These are phyloP conservation scores for Chloebia gouldiae DNA, from an alignment of 2,113 vertebrate genomes.

Conservation along the genomic window DNA sequence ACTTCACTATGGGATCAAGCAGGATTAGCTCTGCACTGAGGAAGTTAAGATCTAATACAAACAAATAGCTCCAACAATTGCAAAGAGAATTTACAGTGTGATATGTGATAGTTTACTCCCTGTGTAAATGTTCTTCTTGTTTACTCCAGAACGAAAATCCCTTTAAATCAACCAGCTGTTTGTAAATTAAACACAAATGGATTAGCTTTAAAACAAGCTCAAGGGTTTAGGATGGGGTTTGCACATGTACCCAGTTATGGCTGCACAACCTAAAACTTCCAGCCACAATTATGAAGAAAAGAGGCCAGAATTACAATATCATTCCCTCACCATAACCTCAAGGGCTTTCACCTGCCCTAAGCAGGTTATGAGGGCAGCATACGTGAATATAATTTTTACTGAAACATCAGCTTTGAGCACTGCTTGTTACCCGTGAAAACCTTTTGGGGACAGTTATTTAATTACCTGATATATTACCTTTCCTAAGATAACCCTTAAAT, in stretches of 20 bases:
- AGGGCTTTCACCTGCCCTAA: not conserved
- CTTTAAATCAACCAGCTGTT: conserved; percentile 57
- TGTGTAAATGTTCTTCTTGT: conserved; percentile 36
- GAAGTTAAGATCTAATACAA: conserved; percentile 59
- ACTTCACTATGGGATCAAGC: conserved; percentile 27
- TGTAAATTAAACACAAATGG: conserved; percentile 46
- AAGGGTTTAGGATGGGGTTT: not conserved
- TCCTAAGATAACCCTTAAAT: not conserved
- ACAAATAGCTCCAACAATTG: conserved; percentile 37
- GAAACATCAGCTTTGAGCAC: not conserved
- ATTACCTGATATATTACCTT: not conserved
- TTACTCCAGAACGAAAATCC: conserved; percentile 32
- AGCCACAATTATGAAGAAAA: not conserved
- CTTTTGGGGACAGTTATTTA: not conserved
- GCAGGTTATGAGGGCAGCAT: not conserved
- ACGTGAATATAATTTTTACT: not conserved
- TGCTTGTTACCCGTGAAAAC: not conserved
- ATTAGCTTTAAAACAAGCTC: conserved; percentile 42
- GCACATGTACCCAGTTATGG: not conserved
- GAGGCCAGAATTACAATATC: not conserved
- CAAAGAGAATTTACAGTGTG: not conserved
- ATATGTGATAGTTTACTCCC: not conserved
- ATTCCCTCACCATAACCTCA: not conserved
- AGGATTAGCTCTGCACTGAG: conserved; percentile 38
- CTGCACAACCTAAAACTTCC: fast-evolving